Evolutionary conservation across 1,140 invertebrate species (phyloP), one percentile per base, ranked within the genome.

Genomic region (Chlorops oryzae): DNA sequence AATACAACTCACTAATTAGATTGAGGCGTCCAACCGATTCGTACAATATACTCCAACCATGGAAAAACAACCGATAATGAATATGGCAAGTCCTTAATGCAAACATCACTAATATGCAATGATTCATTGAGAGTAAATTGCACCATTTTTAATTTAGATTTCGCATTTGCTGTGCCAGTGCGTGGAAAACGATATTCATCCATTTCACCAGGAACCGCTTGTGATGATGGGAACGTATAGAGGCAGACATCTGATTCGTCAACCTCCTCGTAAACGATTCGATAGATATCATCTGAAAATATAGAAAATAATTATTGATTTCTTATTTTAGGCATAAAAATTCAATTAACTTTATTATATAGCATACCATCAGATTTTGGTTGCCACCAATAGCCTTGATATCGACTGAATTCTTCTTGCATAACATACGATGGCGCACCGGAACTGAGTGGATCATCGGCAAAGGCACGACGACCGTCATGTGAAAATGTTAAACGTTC

Each of bases 311-410:
- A 10, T 34, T 34, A 10, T 10, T 34, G 28, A 10, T n/a, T 34
- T 10, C 9, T 10, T 34, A 34, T 10, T 34, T 9, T 34, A n/a
- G n/a, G n/a, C 9, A 9, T 34, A 34, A 34, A n/a, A 10, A 34
- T 10, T n/a, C n/a, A n/a, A n/a, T n/a, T n/a, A n/a, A n/a, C n/a
- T n/a, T n/a, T n/a, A 22, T 20, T 15, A n/a, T n/a, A n/a, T n/a
- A n/a, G n/a, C n/a, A n/a, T 35, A 83, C 82, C 83, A 58, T 78
- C 74, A 41, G 74, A 80, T 54, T 79, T 78, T 5, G 93, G 93
- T 64, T 94, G 88, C 96, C 95, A 99, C 95, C 95, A 99, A 70
- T 92, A 96, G 1, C 95, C 95, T 55, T 87, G 88, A 71, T 93
- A 98, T 24, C 96, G 81, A 50, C 86, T 90, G 76, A 98, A 98